Base-by-base conservation (phyloP, 2,797 vertebrate genomes). In the Danio kyathit region DNA sequence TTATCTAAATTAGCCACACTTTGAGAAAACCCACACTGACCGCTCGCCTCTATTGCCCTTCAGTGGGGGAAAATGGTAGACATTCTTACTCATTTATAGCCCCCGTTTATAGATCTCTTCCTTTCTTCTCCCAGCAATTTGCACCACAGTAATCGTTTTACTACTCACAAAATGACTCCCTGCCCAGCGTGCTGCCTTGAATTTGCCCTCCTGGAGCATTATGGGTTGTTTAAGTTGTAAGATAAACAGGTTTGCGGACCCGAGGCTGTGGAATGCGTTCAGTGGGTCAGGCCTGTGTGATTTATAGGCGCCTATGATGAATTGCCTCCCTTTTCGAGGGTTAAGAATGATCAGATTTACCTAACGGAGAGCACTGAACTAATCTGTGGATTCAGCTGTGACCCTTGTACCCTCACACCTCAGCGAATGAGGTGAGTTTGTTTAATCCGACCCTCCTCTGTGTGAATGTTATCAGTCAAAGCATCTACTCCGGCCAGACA, bases 381-480 rank as follows among this genome's bases (percentile, higher is more conserved):
- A 86, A 88, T 92, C 89, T 94, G 92, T 93, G 89, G 92, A 90
- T 91, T 94, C 92, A 94, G 92, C 92, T 94, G 92, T 90, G 91
- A 86, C 91, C 91, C 90, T 83, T n/a, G 3, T 86, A 89, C 91
- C 91, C 90, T 80, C 83, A 79, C 79, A 84, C 84, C 84, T 87
- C 76, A 74, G 78, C 82, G 69, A 79, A 82, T 76, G 78, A 61
- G 84, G 85, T 79, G 79, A 46, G 69, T 83, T 85, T 82, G 70
- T 84, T 86, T 83, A 57, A 79, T 88, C 79, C 82, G 82, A 86
- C 86, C 87, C 83, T 59, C 79, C 79, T 76, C 43, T 0, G 12
- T 5, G 64, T 85, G 43, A 79, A 77, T 74, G 75, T 79, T 78
- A 85, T 91, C 90, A 84, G 77, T 80, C 57, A 66, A 49, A 66